Evolutionary conservation across 2,797 vertebrate species (phyloP), one percentile per base, ranked within the genome.

Genomic region (Muraenolepis orangiensis): DNA sequence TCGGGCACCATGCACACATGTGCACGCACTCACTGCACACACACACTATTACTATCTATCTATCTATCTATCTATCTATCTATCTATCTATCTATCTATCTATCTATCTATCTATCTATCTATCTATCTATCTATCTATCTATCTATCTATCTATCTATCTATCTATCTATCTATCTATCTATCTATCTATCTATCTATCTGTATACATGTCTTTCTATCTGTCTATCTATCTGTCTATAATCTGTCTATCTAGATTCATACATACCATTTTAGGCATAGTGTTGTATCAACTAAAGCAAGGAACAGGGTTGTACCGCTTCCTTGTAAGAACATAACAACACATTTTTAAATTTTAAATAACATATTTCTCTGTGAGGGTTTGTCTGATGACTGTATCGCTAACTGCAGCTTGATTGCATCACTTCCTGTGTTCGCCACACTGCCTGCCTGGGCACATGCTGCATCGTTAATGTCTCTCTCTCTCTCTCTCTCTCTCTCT

Each of bases 341-440:
- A n/a, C n/a, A n/a, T n/a, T n/a, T n/a, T n/a, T n/a, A n/a, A n/a
- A n/a, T n/a, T n/a, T n/a, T n/a, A n/a, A n/a, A n/a, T n/a, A n/a
- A n/a, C n/a, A n/a, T n/a, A n/a, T n/a, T n/a, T n/a, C n/a, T n/a
- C n/a, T n/a, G n/a, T n/a, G n/a, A n/a, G n/a, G n/a, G n/a, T n/a
- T n/a, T n/a, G n/a, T n/a, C n/a, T 42, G 40, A 42, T 20, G 0
- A n/a, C 46, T 51, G 46, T 20, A 20, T 14, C 14, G 20, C 46
- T 51, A 1, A 57, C 51, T 20, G 80, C 71, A 70, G 2, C 30
- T 57, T 6, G 6, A 57, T 57, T 23, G 71, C 86, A 85, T 91
- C 85, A 89, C 81, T 90, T 91, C 91, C 89, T 89, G 88, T 86
- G 79, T 82, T 81, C 77, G 31, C n/a, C 14, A 16, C 6, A n/a